phyloP scores from a whole-genome alignment of 2,888 invertebrate genomes.

The Chrysodeixis includens region DNA sequence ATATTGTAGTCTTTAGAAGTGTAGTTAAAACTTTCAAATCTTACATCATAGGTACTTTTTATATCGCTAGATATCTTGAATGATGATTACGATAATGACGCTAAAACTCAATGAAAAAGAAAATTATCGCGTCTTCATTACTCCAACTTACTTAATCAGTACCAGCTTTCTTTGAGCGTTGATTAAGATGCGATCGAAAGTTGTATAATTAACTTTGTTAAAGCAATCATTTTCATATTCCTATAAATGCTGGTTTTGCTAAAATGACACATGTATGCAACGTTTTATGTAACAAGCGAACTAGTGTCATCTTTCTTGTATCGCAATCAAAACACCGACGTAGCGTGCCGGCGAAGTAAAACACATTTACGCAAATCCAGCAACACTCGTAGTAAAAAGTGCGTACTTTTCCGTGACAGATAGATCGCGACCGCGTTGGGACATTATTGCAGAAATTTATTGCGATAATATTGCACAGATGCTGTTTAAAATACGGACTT shows the following conservation, averaged over 20 bases:
- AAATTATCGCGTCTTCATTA: not conserved
- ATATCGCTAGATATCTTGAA: not conserved
- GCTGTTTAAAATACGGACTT: slow-evolving; percentile 40
- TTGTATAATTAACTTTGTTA: not conserved
- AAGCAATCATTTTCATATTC: not conserved
- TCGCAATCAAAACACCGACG: slow-evolving; percentile 5
- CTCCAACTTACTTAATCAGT: not conserved
- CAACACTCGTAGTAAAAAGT: slow-evolving; percentile 31
- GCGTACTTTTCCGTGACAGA: slow-evolving; percentile 54
- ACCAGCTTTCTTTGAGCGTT: not conserved
- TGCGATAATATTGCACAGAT: slow-evolving; percentile 63
- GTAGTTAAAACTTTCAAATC: not conserved
- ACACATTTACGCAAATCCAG: slow-evolving; percentile 1
- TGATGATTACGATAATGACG: not conserved
- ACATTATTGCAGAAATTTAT: slow-evolving; percentile 64
- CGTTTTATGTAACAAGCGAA: not conserved
- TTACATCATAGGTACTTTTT: not conserved
- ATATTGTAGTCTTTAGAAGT: too few relatives aligned
- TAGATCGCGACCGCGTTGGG: slow-evolving; percentile 64
- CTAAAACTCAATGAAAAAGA: too few relatives aligned
- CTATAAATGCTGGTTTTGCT: not conserved
- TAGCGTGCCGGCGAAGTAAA: not conserved
- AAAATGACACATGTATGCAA: not conserved
- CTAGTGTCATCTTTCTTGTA: slow-evolving; percentile 2
- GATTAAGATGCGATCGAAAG: not conserved